Conservation (phyloP, 2,888 invertebrate genomes). For the Sinodicranocentrus sp. region DNA sequence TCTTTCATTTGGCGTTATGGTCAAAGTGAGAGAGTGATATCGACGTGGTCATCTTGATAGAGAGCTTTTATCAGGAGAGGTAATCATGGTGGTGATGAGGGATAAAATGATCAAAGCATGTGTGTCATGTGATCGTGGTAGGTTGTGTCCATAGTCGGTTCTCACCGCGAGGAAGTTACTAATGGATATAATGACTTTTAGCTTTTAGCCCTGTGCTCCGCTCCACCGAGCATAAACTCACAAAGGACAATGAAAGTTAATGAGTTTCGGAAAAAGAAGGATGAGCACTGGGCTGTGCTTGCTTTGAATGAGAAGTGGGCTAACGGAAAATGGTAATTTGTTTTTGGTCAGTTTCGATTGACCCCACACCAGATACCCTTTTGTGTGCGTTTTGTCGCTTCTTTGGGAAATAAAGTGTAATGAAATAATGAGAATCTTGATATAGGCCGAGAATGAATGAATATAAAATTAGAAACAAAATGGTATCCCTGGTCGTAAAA, state of each 20-base stretch:
- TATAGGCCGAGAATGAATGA: not conserved
- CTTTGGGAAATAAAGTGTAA: not conserved
- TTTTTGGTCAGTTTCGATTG: constrained; percentile 43
- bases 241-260: constrained; percentile 55
- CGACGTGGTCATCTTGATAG: constrained; percentile 13
- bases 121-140: not conserved
- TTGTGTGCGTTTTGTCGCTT: too few species aligned
- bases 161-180: constrained; percentile 1
- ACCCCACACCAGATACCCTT: constrained; percentile 13
- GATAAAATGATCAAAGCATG: not conserved
- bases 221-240: constrained; percentile 22
- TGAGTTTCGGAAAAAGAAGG: constrained; percentile 33
- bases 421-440: constrained; percentile 18
- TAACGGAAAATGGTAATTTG: constrained; percentile 49
- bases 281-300: not conserved
- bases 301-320: not conserved
- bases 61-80: too few species aligned
- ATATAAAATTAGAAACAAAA: constrained; percentile 17
- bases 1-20: too few species aligned
- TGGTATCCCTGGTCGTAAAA: not conserved
- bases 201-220: constrained; percentile 44
- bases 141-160: not conserved
- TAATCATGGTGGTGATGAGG: not conserved
- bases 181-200: constrained; percentile 50
- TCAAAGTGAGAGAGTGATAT: too few species aligned